Evolutionary conservation across 1,140 invertebrate species (phyloP).

Genomic region (Lordiphosa mommai): DNA sequence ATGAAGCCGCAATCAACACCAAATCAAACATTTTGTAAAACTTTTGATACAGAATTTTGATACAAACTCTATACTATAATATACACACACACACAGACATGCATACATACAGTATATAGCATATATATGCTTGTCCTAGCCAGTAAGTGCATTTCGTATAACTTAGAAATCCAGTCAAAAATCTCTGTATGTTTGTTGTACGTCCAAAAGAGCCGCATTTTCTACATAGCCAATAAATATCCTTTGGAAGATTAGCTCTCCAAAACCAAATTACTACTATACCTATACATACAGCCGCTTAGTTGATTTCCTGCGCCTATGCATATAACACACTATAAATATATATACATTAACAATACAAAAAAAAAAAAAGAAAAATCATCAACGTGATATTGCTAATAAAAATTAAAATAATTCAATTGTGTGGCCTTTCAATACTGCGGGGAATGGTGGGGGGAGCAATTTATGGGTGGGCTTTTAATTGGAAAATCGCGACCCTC

Average conservation of each 20-base stretch:
- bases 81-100: conserved; percentile 18
- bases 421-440: conserved; percentile 15
- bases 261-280: conserved; percentile 41
- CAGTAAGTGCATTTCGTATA: conserved; percentile 31
- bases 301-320: conserved; percentile 52
- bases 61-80: conserved; percentile 34
- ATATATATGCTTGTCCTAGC: conserved; percentile 24
- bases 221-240: conserved; percentile 5
- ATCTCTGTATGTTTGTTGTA: conserved; percentile 36
- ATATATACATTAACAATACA: conserved; percentile 43
- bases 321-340: conserved; percentile 35
- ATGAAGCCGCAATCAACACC: conserved; percentile 16
- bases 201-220: conserved; percentile 24
- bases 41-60: conserved; percentile 61
- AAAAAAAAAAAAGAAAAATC: conserved; percentile 43
- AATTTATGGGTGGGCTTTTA: no score
- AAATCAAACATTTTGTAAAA: conserved; percentile 52
- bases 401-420: conserved; percentile 43
- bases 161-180: conserved; percentile 14
- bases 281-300: conserved; percentile 58
- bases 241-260: conserved; percentile 28
- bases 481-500: conserved; percentile 33
- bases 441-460: neutral
- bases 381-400: conserved; percentile 75
- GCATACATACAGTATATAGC: conserved; percentile 2